Evolutionary conservation across 2,797 vertebrate species (phyloP), one percentile per base, ranked within the genome.

Genomic region (Scarus forsteni): DNA sequence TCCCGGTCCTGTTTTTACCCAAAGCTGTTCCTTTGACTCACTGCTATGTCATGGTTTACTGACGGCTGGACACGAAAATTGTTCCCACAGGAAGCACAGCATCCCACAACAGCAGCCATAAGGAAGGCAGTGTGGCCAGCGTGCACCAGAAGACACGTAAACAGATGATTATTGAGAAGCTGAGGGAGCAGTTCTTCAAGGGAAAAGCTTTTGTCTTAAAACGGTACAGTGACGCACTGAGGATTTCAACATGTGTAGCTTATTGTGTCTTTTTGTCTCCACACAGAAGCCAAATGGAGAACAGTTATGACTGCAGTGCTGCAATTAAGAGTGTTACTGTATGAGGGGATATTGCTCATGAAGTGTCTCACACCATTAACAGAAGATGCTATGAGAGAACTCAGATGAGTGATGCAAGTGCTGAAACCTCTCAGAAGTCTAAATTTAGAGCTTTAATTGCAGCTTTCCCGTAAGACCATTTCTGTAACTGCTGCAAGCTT

Each of bases 121-220:
- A 94, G 78, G 96, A 96, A 52, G 95, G 96, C 92, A 96, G 97
- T 6, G 94, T 96, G 78, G 79, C 95, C 70, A 93, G 96, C 42
- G 85, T 95, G 69, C 96, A 96, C 27, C 95, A 93, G 80, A 98
- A 97, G 91, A 97, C 90, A 63, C 96, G 93, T 73, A 98, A 95
- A 77, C 95, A 99, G 79, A 93, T 99, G 72, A 92, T 99, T 16
- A 73, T 96, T 86, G 96, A 98, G 92, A 99, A 99, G 77, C 88
- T 98, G 78, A 93, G 92, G 77, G 97, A 99, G 86, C 97, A 97
- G 87, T 89, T 99, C 61, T 94, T 96, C 86, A 98, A 95, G 90
- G 97, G 94, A 44, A 99, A 95, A 81, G 94, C 93, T 46, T 96
- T 97, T 85, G 80, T 94, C 53, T 88, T 97, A 76, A 97, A 95